Base-by-base conservation (phyloP, 2,888 invertebrate genomes). In the Ypsolopha sequella region DNA sequence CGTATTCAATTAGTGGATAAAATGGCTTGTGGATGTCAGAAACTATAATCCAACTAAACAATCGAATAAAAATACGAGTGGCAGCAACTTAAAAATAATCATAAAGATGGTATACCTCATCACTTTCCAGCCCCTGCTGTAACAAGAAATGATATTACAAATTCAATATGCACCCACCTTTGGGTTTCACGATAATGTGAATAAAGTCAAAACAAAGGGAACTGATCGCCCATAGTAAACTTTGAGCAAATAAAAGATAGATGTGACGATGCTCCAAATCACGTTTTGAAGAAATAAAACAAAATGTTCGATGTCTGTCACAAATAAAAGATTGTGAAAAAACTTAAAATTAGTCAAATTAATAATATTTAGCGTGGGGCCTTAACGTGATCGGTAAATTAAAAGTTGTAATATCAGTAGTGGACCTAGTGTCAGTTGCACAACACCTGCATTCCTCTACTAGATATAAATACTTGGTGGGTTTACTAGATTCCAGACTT, bases 81-180 rank as follows among this genome's bases (percentile, higher is more conserved):
- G 85, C 85, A 82, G 84, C 84, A 85, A 86, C 86, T 81, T 75
- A 85, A 86, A 82, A 82, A 75, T 78, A 85, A 81, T 81, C 80
- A 80, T 80, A 85, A 85, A 87, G 79, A 85, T 85, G 85, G 82
- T 89, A 88, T 92, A 94, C 94, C 94, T 94, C 94, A 90, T 94
- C 94, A 91, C 93, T 93, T 91, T 94, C 93, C 93, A 94, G 93
- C 93, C 93, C 93, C 93, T 93, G 93, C 93, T 94, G 92, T 89
- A 91, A 90, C 90, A 91, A 89, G 86, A 86, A 86, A 86, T 76
- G 76, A 75, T 80, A 86, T 84, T 78, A 85, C 81, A 85, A 78
- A 79, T 82, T 86, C 85, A 85, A 82, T 86, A 85, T 76, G 84
- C 86, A 86, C 86, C 86, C 86, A 84, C 84, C 84, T 82, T 81